Percentiles rank a stretch among this genome's conserved stretches.
These are phyloP conservation scores for Siphamia tubifer DNA, from an alignment of 2,113 vertebrate genomes.

Conservation along the genomic window DNA sequence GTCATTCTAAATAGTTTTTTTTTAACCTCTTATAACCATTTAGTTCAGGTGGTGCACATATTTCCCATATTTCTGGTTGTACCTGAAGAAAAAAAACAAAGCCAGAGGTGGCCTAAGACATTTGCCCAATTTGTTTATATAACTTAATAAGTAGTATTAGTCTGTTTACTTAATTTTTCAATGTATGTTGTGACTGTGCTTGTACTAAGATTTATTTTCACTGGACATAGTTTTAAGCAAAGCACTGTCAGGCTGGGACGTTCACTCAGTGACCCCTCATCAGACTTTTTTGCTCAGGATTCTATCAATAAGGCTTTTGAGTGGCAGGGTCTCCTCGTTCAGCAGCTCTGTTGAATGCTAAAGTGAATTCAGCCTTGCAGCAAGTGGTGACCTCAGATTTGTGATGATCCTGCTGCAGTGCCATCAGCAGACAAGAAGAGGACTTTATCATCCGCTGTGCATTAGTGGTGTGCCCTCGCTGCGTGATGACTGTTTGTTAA, in stretches of 20 bases:
- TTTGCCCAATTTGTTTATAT: too few relatives aligned
- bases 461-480: constrained; percentile 3
- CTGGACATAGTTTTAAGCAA: constrained; percentile 38
- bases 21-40: too few relatives aligned
- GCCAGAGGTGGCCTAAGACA: too few relatives aligned
- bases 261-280: constrained; percentile 49
- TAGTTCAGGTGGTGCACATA: too few relatives aligned
- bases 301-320: constrained; percentile 59
- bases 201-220: not conserved
- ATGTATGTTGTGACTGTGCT: too few relatives aligned
- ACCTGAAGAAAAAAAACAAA: too few relatives aligned
- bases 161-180: too few relatives aligned
- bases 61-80: too few relatives aligned
- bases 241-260: constrained; percentile 35
- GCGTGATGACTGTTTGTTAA: constrained; percentile 27
- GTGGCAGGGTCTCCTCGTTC: constrained; percentile 37
- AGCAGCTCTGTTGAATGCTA: constrained; percentile 34
- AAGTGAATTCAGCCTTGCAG: constrained; percentile 39
- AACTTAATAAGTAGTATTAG: too few relatives aligned
- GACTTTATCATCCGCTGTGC: constrained; percentile 23
- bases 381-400: constrained; percentile 38
- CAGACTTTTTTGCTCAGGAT: constrained; percentile 27
- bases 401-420: constrained; percentile 28
- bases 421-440: constrained; percentile 20
- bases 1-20: too few relatives aligned